These are phyloP conservation scores for Empidonax alnorum DNA, from an alignment of 2,113 vertebrate genomes.

Conservation along the genomic window DNA sequence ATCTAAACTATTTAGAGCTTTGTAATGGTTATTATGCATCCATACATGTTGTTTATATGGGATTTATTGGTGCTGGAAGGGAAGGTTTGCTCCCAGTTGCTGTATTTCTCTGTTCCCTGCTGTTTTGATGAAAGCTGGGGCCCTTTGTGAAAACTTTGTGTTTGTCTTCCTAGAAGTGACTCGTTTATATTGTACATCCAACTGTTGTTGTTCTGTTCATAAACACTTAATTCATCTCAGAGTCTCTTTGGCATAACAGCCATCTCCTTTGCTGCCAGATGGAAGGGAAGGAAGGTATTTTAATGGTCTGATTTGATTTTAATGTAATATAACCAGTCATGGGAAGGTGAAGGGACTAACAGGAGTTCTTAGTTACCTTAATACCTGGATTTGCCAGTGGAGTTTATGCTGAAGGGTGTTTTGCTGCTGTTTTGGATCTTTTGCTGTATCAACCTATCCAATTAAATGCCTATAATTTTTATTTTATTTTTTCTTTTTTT, in stretches of 20 bases:
- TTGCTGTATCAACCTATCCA: background rate
- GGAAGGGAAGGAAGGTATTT: slow-evolving; percentile 19
- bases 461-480: background rate
- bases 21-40: slow-evolving; percentile 12
- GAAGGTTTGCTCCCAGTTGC: background rate
- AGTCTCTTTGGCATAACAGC: background rate
- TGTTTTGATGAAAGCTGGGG: slow-evolving; percentile 15
- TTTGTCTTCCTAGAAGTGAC: slow-evolving; percentile 19
- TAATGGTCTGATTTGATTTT: background rate
- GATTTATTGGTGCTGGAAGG: slow-evolving; percentile 1
- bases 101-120: background rate
- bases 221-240: slow-evolving; percentile 34
- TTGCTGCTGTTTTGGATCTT: background rate
- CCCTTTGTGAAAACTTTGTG: background rate
- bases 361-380: background rate
- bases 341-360: background rate
- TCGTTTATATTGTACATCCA: slow-evolving; percentile 21
- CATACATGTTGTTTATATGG: background rate
- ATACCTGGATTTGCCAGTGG: background rate
- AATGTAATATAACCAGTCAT: background rate
- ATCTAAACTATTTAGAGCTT: slow-evolving; percentile 21
- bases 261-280: slow-evolving; percentile 11
- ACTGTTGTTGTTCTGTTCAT: slow-evolving; percentile 30
- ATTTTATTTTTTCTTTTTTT: background rate
- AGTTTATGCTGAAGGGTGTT: background rate